These are phyloP conservation scores for Nyctibius grandis DNA, from an alignment of 2,797 vertebrate species.

Conservation along the genomic window DNA sequence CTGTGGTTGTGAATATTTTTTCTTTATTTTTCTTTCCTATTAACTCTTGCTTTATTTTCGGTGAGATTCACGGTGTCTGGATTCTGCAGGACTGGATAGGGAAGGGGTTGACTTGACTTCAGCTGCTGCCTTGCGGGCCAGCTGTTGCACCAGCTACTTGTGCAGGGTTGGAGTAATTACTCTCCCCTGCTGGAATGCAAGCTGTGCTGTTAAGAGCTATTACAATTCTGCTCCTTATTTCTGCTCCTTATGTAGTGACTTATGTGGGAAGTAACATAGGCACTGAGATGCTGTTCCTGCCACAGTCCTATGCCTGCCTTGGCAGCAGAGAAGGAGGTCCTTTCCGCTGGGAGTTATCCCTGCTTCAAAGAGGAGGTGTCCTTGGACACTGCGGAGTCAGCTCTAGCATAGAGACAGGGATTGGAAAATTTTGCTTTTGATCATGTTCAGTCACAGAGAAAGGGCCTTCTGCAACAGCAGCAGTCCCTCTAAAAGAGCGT, in stretches of 20 bases:
- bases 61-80: neutral
- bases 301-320: neutral
- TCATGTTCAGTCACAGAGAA: neutral
- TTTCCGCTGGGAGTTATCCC: neutral
- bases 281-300: neutral
- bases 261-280: neutral
- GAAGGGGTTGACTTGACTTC: neutral
- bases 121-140: neutral
- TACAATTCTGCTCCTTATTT: neutral
- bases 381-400: neutral
- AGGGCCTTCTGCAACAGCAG: neutral
- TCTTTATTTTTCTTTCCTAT: neutral
- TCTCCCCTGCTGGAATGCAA: neutral
- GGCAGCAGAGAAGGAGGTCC: neutral
- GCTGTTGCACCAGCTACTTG: accelerated
- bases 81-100: neutral
- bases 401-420: neutral
- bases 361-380: neutral
- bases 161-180: neutral
- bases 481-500: neutral
- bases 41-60: neutral
- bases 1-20: neutral
- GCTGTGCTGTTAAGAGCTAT: neutral
- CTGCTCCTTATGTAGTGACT: neutral
- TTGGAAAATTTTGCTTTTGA: neutral